These are phyloP conservation scores for Tetraneura akinire DNA, from an alignment of 1,140 invertebrate species.

Conservation along the genomic window DNA sequence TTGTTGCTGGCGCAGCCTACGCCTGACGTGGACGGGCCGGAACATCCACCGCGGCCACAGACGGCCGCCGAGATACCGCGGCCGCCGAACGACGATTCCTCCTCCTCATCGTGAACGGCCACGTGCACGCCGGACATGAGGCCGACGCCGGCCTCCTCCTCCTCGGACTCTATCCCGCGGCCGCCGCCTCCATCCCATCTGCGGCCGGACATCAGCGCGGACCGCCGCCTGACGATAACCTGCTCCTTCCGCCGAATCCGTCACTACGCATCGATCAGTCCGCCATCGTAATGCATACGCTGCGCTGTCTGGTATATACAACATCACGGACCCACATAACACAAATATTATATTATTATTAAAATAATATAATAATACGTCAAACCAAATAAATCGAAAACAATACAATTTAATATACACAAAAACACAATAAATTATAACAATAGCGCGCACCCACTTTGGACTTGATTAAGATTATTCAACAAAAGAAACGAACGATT, in stretches of 20 bases:
- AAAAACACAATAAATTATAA: no score
- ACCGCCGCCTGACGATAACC: constrained; percentile 29
- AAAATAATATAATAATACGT: no score
- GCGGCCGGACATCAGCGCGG: constrained; percentile 46
- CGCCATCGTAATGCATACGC: constrained; percentile 4
- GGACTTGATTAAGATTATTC: no score
- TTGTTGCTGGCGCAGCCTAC: neutral
- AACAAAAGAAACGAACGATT: no score
- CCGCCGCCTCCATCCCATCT: constrained; percentile 42
- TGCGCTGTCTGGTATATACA: neutral
- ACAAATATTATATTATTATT: neutral
- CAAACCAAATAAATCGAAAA: no score
- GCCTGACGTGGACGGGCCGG: constrained; percentile 25
- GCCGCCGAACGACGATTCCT: constrained; percentile 37
- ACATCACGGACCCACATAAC: neutral
- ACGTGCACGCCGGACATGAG: constrained; percentile 39
- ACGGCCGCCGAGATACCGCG: neutral
- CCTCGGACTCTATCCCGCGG: constrained; percentile 47
- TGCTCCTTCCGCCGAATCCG: constrained; percentile 32
- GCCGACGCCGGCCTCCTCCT: constrained; percentile 42
- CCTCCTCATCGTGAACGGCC: neutral
- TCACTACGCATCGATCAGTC: constrained; percentile 24
- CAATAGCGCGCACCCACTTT: no score
- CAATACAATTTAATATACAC: no score
- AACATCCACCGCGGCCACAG: constrained; percentile 25